Base-by-base conservation (phyloP, 2,888 invertebrate genomes). In the Blera fallax region DNA sequence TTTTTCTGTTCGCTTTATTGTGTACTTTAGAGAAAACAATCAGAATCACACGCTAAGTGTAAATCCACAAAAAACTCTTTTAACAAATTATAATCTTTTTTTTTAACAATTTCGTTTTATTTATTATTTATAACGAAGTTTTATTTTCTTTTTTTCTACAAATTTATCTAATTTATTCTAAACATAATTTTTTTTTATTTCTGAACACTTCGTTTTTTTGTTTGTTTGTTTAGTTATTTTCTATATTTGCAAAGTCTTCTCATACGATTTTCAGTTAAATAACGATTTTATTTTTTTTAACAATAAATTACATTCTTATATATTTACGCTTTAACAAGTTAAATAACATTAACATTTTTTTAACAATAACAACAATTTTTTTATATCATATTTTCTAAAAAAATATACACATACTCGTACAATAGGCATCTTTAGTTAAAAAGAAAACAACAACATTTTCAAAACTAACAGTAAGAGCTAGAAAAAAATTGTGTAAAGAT, bases 241-340 rank as follows among this genome's bases (percentile, higher is more conserved):
- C 18, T 72, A 65, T 76, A 70, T 43, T 43, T 72, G 32, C 78
- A 76, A n/a, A 79, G 79, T 84, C 84, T 84, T 84, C 64, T 69
- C 18, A 32, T 40, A 24, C 21, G 7, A 34, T 70, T 70, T 64
- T 69, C 56, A 64, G 27, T 52, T 67, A 29, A 11, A 48, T 52
- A 65, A 73, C 14, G 52, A 65, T 11, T 58, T 40, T 40, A n/a
- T 43, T 52, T 69, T 21, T 3, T 45, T 14, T 60, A 70, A 62
- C 27, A 70, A 54, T 58, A 40, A 70, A 69, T 32, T 50, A 69
- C 16, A 29, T 73, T 32, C 37, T 64, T 65, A 80, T 40, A 79
- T 18, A 56, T 50, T 58, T 70, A 79, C 58, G 40, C n/a, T 74
- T 73, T 70, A 70, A 56, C 45, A 72, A 64, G 65, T 74, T 54